phyloP scores from a whole-genome alignment of 64 coral and sea anemone species.

The Montipora capricornis region DNA sequence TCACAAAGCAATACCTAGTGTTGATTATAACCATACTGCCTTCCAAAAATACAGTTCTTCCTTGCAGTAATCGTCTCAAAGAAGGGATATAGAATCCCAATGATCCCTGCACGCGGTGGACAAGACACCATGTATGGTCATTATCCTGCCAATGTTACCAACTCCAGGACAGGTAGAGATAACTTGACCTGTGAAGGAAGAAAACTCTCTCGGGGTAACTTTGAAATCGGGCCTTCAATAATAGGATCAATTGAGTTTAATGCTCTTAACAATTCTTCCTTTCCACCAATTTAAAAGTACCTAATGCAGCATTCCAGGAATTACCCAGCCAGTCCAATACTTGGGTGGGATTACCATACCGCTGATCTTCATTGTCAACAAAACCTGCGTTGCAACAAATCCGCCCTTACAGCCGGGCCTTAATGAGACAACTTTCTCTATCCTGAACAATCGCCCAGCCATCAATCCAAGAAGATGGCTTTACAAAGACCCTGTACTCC shows the following conservation, averaged over 20 bases:
- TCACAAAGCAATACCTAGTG: too few relatives aligned
- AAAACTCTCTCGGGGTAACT: slow-evolving; percentile 3
- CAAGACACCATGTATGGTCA: slow-evolving; percentile 53
- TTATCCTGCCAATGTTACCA: slow-evolving; percentile 32
- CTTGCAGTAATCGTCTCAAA: too few relatives aligned
- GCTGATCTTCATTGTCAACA: slow-evolving; percentile 19
- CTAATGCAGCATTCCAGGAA: slow-evolving; percentile 13
- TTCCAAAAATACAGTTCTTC: too few relatives aligned
- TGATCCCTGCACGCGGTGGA: neutral
- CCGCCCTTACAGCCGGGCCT: too few relatives aligned
- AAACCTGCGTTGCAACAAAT: too few relatives aligned
- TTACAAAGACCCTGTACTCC: slow-evolving; percentile 50
- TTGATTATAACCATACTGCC: too few relatives aligned
- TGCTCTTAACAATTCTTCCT: too few relatives aligned
- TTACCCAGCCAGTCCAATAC: too few relatives aligned
- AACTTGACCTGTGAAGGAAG: slow-evolving; percentile 50
- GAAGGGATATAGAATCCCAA: neutral
- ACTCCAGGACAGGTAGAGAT: slow-evolving; percentile 36
- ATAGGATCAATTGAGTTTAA: neutral
- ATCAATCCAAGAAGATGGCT: slow-evolving; percentile 35
- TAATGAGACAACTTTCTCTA: too few relatives aligned
- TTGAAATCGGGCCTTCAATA: neutral
- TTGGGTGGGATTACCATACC: slow-evolving; percentile 56
- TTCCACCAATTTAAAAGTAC: too few relatives aligned
- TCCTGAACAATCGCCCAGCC: slow-evolving; percentile 4